Base-by-base conservation (phyloP, 1,140 invertebrate species). In the Brachionus koreanus region DNA sequence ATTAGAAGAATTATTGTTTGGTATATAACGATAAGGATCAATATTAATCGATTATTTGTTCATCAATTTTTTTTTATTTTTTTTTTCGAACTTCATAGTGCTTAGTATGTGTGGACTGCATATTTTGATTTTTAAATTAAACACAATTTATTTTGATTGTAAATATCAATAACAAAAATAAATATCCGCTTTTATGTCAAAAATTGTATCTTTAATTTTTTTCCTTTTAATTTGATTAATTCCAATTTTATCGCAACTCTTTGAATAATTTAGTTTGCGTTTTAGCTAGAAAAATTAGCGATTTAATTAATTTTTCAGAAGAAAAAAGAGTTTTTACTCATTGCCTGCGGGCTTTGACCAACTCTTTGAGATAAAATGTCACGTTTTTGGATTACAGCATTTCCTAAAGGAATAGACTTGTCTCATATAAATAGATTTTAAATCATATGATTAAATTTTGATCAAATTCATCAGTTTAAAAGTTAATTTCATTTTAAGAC, bases 171-270 rank as follows among this genome's bases (percentile, higher is more conserved):
- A 65, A 65, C 63, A 65, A 65, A 33, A 65, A 65, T 65, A 65
- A 65, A 65, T 37, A 65, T 65, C 63, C 63, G 25, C 63, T 37
- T 65, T 65, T 65, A 33, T 65, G 25, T 65, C 33, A 65, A 33
- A 33, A 65, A 65, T 65, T 65, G 25, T 65, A 65, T 65, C 63
- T 65, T 37, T 65, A 65, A 37, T 65, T 65, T 65, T 65, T 65
- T n/a, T n/a, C n/a, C n/a, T n/a, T 65, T 65, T 65, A 65, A 65
- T 35, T 65, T 65, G 33, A 65, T 65, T 65, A 65, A 65, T 65
- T 65, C 5, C 16, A 33, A 33, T 65, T 46, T 29, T 19, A 19
- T 25, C 49, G 19, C 49, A 57, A 57, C n/a, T 19, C 49, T 57
- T 57, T 57, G 49, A 57, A 57, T 57, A 25, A 57, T 9, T 57